A percentile compares a stretch with the other conserved stretches of the same genome.
These are phyloP conservation scores for Oscheius sp. DNA, from an alignment of 2,888 invertebrate species.

Conservation along the genomic window DNA sequence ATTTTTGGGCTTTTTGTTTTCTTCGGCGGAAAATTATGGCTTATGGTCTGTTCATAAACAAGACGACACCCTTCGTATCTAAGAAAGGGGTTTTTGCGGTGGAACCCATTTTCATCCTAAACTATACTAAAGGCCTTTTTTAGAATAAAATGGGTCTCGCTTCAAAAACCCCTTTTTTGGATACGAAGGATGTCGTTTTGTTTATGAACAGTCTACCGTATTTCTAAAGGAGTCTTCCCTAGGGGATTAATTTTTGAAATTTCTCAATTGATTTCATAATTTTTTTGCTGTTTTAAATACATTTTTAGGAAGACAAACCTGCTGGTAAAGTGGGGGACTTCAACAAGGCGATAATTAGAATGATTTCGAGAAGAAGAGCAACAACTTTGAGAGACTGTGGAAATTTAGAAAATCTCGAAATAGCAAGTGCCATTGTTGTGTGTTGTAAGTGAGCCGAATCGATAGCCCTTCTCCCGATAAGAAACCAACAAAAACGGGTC, in stretches of 20 bases:
- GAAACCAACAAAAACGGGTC: background rate
- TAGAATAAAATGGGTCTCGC: too few species aligned
- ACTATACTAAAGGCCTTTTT: too few species aligned
- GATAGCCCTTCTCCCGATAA: background rate
- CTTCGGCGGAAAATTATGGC: background rate
- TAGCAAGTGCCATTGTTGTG: background rate
- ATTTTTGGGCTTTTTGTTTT: too few species aligned
- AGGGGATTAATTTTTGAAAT: background rate
- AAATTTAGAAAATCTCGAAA: background rate
- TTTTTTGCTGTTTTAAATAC: background rate
- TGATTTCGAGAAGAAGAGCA: background rate
- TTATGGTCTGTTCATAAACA: too few species aligned
- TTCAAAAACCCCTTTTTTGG: too few species aligned
- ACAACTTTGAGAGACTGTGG: conserved; percentile 10
- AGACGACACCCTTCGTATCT: too few species aligned
- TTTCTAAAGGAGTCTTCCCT: too few species aligned
- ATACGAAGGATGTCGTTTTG: too few species aligned
- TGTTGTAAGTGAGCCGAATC: too few species aligned
- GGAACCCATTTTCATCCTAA: too few species aligned
- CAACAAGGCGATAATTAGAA: background rate
- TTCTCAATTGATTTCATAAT: background rate
- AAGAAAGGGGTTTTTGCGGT: too few species aligned
- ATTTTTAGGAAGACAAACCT: background rate
- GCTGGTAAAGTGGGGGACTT: conserved; percentile 9
- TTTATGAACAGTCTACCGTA: too few species aligned